A percentile compares a stretch with the other conserved stretches of the same genome.
Conservation (phyloP, 2,888 invertebrate species). For the Scaptomyza flava region DNA sequence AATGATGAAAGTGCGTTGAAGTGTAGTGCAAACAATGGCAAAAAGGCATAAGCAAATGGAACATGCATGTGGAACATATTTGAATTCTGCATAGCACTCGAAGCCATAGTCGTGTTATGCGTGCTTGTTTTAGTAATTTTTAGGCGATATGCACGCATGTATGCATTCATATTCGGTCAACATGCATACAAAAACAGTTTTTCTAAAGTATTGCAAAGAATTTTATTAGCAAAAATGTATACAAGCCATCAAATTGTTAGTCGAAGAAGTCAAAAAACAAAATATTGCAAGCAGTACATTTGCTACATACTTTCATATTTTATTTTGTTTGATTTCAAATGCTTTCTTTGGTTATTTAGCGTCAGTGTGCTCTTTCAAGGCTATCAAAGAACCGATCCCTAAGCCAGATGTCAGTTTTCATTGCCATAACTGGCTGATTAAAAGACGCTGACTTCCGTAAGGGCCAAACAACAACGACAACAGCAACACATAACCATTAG, state of each 20-base stretch:
- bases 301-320: no score
- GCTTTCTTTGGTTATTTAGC: neutral
- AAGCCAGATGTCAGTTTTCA: conserved; percentile 58
- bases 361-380: no score
- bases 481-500: conserved; percentile 60
- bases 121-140: conserved; percentile 1
- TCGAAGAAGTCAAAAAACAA: no score
- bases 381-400: conserved; percentile 9
- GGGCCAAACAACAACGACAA: conserved; percentile 37
- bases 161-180: conserved; percentile 12
- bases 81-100: conserved; percentile 15
- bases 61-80: conserved; percentile 54
- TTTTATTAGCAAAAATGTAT: no score
- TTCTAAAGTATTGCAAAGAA: neutral
- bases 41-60: conserved; percentile 72
- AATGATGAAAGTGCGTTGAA: conserved; percentile 80
- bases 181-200: conserved; percentile 4
- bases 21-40: conserved; percentile 78
- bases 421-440: conserved; percentile 68
- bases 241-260: no score
- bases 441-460: conserved; percentile 57
- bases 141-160: conserved; percentile 12
- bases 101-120: neutral
- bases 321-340: neutral
- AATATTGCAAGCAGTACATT: no score